These are phyloP conservation scores for Scartelaos histophorus DNA, from an alignment of 2,113 vertebrate species.

Conservation along the genomic window DNA sequence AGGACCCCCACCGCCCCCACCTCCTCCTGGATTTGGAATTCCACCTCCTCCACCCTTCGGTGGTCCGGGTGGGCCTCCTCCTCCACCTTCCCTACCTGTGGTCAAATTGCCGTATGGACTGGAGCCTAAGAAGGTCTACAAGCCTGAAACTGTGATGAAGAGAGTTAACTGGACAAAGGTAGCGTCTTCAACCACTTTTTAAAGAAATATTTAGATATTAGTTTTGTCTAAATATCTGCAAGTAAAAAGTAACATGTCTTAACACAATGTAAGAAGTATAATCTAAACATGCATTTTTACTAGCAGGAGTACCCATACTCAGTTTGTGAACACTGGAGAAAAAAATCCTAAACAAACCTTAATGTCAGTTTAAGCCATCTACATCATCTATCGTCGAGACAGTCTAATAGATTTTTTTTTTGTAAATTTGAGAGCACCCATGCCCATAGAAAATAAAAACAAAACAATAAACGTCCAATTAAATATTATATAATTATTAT, in stretches of 20 bases:
- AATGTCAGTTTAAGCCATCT: not conserved
- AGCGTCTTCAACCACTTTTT: too few species aligned
- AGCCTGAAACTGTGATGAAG: constrained; percentile 89
- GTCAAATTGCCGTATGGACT: constrained; percentile 88
- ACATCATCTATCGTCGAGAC: not conserved
- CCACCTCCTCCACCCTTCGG: constrained; percentile 77
- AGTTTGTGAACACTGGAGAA: too few species aligned
- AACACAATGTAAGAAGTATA: too few species aligned
- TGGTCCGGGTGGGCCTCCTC: constrained; percentile 58
- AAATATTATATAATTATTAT: too few species aligned
- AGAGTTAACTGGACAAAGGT: constrained; percentile 99
- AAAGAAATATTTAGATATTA: too few species aligned
- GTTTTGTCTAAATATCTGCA: too few species aligned
- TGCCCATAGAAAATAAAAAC: not conserved
- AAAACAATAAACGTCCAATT: not conserved
- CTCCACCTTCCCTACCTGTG: constrained; percentile 72
- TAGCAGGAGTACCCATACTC: too few species aligned
- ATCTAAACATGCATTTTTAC: too few species aligned
- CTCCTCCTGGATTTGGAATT: constrained; percentile 67
- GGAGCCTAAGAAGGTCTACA: constrained; percentile 89
- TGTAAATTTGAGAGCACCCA: not conserved
- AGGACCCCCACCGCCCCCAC: constrained; percentile 76
- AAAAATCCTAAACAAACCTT: not conserved
- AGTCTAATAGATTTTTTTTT: too few species aligned
- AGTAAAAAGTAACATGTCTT: too few species aligned